Evolutionary conservation across 2,888 invertebrate species (phyloP), one percentile per base, ranked within the genome.

Genomic region (Caradrina kadenii): DNA sequence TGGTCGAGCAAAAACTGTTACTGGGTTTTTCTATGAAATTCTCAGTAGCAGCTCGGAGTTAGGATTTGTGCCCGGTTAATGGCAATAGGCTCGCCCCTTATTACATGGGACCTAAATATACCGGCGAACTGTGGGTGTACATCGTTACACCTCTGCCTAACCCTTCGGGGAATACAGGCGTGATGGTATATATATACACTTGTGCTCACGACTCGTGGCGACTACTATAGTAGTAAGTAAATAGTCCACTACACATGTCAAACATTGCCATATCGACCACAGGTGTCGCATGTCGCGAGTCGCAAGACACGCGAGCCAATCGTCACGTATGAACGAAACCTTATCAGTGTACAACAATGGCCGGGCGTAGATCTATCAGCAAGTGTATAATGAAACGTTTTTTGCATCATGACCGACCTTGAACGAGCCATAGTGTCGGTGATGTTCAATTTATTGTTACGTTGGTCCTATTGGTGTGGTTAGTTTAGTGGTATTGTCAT

Each of bases 321-420:
- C 67, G 63, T 62, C 65, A 80, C 65, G 64, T 81, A 52, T 79
- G 69, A 66, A 80, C 64, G 35, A 13, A 63, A 45, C 78, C 74
- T 75, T 66, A 64, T 67, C 70, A 74, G 66, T 56, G 35, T 49
- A 48, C 56, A 82, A 84, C 85, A 84, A 84, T 83, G 60, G 85
- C 42, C 19, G 60, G 85, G 35, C 19, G 49, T 22, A 63, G 59
- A 71, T 67, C 76, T 76, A 76, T 75, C 76, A 73, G 69, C 73
- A 2, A 42, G 63, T 54, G 49, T 66, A 73, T 73, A 83, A 76
- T 81, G 69, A 80, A 81, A 62, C 63, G 67, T 71, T 79, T 82
- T 71, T 75, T 80, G 68, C 69, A 75, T 58, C 67, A 63, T 70
- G 35, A n/a, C 53, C 69, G 71, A 55, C 73, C 82, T 82, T 81